Conservation (phyloP, 2,888 invertebrate genomes). For the Amblyteles armatorius region DNA sequence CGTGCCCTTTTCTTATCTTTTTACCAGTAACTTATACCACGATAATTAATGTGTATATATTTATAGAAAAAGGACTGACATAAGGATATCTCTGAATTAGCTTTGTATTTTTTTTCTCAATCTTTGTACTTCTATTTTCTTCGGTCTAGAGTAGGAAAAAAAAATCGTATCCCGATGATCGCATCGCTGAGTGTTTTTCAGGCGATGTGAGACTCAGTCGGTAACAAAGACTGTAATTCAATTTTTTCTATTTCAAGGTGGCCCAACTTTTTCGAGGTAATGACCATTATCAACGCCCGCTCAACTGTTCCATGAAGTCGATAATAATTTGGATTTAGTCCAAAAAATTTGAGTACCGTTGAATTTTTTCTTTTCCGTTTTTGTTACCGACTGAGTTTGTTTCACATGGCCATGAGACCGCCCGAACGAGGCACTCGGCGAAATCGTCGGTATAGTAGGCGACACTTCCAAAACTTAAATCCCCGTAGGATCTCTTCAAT, state of each 20-base stretch:
- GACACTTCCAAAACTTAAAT: neutral
- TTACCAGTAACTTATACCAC: conserved; percentile 61
- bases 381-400: too few species aligned
- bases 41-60: conserved; percentile 71
- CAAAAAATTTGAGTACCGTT: too few species aligned
- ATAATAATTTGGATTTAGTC: too few species aligned
- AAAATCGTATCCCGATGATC: neutral
- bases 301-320: too few species aligned
- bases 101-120: conserved; percentile 34
- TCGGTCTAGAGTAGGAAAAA: neutral
- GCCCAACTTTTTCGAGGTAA: too few species aligned
- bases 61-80: conserved; percentile 68
- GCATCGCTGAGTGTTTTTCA: neutral
- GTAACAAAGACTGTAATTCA: too few species aligned
- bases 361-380: too few species aligned
- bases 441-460: neutral
- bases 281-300: too few species aligned
- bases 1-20: conserved; percentile 55
- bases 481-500: conserved; percentile 4
- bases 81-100: conserved; percentile 63
- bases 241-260: too few species aligned
- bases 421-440: neutral
- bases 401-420: neutral
- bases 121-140: conserved; percentile 37
- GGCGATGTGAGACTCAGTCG: too few species aligned